Base-by-base conservation (phyloP, 2,888 invertebrate genomes). In the Octonoba sinensis region DNA sequence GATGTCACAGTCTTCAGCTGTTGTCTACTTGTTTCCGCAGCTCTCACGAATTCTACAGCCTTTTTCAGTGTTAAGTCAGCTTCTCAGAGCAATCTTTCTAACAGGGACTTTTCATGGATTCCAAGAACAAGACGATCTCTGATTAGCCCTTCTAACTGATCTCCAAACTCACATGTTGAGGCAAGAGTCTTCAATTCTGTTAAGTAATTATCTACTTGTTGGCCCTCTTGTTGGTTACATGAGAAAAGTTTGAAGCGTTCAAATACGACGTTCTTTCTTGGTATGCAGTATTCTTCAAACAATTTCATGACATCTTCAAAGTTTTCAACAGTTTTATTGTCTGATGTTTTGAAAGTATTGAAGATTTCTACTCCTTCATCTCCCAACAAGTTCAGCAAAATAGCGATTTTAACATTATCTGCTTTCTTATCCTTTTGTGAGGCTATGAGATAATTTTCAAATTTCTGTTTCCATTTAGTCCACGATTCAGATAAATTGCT, bases 341-440 rank as follows among this genome's bases (percentile, higher is more conserved):
- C 27, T 3, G 4, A 4, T 16, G 24, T 22, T 16, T 20, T 60
- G 24, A 60, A 60, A 22, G 60, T 60, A 16, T 60, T 60, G 20
- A 20, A 60, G 13, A 60, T 60, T 15, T 4, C 22, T 4, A 60
- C 60, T 4, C 60, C 60, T 60, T 60, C 60, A 60, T 60, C 60
- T 24, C 60, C 27, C 3, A 20, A 15, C 6, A 60, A 15, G 22
- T 60, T 60, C 60, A 60, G 60, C 6, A 60, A 16, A 16, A 60
- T 60, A 15, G 20, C 60, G 12, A 60, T 60, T 20, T 60, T 60
- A 16, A 24, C 24, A 15, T 4, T 11, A 60, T 60, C 20, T 15
- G 12, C 12, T 60, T 60, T 20, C 15, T 20, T 4, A 20, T 11
- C 16, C 20, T 60, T 60, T 20, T 60, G 4, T 20, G n/a, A n/a